Conservation (phyloP, 2,113 vertebrate species). For the Pituophis catenifer region DNA sequence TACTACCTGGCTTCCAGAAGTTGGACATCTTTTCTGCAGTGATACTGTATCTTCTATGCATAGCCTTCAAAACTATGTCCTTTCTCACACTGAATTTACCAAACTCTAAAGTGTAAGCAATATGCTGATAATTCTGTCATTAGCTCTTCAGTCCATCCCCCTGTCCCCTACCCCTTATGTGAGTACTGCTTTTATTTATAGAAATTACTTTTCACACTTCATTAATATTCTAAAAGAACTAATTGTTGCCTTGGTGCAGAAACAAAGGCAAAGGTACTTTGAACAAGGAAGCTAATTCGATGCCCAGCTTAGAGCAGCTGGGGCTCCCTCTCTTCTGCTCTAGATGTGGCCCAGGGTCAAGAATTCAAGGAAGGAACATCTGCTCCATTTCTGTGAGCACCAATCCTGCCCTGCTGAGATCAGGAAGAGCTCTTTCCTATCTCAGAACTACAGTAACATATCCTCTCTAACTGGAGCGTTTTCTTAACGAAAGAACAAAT, state of each 20-base stretch:
- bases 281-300: not conserved
- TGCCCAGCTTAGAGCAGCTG: constrained; percentile 8
- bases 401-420: not conserved
- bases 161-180: not conserved
- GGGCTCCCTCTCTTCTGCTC: not conserved
- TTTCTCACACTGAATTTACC: not conserved
- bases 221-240: not conserved
- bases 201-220: constrained; percentile 15
- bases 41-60: not conserved
- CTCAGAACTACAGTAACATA: not conserved
- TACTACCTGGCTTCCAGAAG: not conserved
- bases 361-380: not conserved
- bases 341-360: not conserved
- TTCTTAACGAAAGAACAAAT: not conserved
- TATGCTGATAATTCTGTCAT: not conserved
- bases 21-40: not conserved
- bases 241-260: not conserved
- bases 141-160: not conserved
- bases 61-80: not conserved
- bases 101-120: not conserved
- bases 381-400: not conserved
- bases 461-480: not conserved
- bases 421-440: not conserved
- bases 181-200: not conserved
- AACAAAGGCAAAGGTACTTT: not conserved